Evolutionary conservation across 2,113 vertebrate genomes (phyloP).

Genomic region (Podarcis muralis): DNA sequence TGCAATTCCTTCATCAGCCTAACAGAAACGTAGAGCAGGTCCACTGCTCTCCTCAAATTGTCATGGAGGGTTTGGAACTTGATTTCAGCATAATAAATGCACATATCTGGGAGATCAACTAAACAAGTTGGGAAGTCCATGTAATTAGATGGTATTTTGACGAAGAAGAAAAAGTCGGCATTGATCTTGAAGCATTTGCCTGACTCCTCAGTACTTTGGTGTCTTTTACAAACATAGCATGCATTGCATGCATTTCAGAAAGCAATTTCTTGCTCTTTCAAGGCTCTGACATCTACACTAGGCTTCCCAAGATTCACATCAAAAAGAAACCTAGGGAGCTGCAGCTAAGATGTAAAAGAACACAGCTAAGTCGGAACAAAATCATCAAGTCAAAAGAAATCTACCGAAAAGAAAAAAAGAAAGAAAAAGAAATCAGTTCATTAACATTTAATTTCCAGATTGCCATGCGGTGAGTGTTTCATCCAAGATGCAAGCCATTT

Average conservation of each 20-base stretch:
- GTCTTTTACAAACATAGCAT: constrained; percentile 39
- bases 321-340: constrained; percentile 48
- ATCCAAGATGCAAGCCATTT: background rate
- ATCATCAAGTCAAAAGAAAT: constrained; percentile 25
- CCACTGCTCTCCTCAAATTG: background rate
- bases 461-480: background rate
- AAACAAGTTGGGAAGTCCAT: background rate
- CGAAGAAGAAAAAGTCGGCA: background rate
- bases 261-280: constrained; percentile 50
- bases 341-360: background rate
- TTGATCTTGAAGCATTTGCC: constrained; percentile 27
- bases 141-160: constrained; percentile 18
- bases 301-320: constrained; percentile 48
- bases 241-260: constrained; percentile 36
- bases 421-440: constrained; percentile 8
- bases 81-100: constrained; percentile 1
- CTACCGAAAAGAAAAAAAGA: background rate
- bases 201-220: background rate
- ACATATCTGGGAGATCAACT: background rate
- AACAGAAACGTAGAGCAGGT: background rate
- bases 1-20: background rate
- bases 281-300: constrained; percentile 40
- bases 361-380: constrained; percentile 21
- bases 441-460: constrained; percentile 38
- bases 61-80: background rate